Percentiles rank a stretch among this genome's conserved stretches.
Conservation (phyloP, 2,888 invertebrate genomes). For the Meiosimyza decipiens region DNA sequence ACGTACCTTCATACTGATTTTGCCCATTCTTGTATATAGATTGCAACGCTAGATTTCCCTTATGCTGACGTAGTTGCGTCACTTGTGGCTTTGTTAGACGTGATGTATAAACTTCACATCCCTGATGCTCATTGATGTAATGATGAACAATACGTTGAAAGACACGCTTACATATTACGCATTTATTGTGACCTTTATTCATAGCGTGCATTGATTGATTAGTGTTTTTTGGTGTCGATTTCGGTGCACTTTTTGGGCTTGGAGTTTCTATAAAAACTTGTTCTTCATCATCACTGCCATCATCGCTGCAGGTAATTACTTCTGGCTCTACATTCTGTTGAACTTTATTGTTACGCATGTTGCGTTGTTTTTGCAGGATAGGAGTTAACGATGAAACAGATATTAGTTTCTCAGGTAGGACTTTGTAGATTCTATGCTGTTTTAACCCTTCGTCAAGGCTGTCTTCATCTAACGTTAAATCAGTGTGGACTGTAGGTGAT, state of each 20-base stretch:
- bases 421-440: slow-evolving; percentile 48
- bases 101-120: slow-evolving; percentile 53
- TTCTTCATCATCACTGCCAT: slow-evolving; percentile 32
- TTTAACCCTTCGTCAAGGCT: slow-evolving; percentile 48
- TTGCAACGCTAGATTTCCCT: slow-evolving; percentile 42
- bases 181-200: slow-evolving; percentile 42
- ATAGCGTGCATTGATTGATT: slow-evolving; percentile 43
- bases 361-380: not conserved
- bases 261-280: not conserved
- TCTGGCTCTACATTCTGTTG: slow-evolving; percentile 25
- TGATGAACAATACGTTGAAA: slow-evolving; percentile 52
- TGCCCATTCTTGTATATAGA: slow-evolving; percentile 50
- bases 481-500: no score
- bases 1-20: slow-evolving; percentile 51
- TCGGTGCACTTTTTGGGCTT: slow-evolving; percentile 7
- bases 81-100: slow-evolving; percentile 45
- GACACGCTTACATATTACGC: slow-evolving; percentile 49
- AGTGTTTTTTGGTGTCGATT: slow-evolving; percentile 46
- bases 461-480: slow-evolving; percentile 13
- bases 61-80: slow-evolving; percentile 43
- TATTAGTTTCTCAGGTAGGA: slow-evolving; percentile 33
- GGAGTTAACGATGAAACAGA: not conserved
- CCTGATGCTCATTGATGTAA: slow-evolving; percentile 54
- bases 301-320: slow-evolving; percentile 42
- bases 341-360: not conserved